Evolutionary conservation across 1,140 invertebrate species (phyloP), one percentile per base, ranked within the genome.

Genomic region (Formica exsecta): DNA sequence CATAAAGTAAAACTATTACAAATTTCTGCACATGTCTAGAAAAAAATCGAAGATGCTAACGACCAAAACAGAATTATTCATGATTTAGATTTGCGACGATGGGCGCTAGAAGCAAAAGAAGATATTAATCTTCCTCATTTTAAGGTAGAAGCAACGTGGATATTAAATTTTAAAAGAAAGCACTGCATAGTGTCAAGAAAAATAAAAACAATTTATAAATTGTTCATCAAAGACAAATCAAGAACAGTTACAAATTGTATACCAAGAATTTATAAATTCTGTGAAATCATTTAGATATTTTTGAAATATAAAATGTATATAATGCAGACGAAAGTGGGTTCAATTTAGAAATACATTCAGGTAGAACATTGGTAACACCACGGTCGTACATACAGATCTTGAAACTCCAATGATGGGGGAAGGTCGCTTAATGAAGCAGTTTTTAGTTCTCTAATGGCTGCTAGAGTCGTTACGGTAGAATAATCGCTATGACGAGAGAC

Each of bases 141-240:
- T 57, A 73, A 57, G 36, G 9, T 2, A 32, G 9, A 3, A 13
- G 19, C 11, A 73, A 36, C 29, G 1, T 57, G 11, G 6, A 57
- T 57, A 57, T 73, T 73, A 36, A 57, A 73, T 57, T 73, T 73
- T 57, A 73, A 57, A 1, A 57, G 70, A 73, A 57, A 57, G n/a
- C 2, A 73, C 6, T 1, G 19, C 1, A 73, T 57, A 16, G 3
- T 57, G 4, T 57, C 22, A 48, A 48, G 22, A 13, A 70, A 70
- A 48, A 25, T 66, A 66, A 38, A 19, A 65, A 65, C n/a, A 65
- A 65, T 65, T 65, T 66, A 7, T 66, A 66, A 38, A 66, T 11
- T 41, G 13, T 70, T 70, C 41, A 5, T 0, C 41, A 48, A 41
- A 3, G 13, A 41, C 2, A 44, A 2, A 41, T 41, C 0, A 48